These are phyloP conservation scores for Heliopora coerulea DNA, from an alignment of 92 coral and sea anemone species.

Conservation along the genomic window DNA sequence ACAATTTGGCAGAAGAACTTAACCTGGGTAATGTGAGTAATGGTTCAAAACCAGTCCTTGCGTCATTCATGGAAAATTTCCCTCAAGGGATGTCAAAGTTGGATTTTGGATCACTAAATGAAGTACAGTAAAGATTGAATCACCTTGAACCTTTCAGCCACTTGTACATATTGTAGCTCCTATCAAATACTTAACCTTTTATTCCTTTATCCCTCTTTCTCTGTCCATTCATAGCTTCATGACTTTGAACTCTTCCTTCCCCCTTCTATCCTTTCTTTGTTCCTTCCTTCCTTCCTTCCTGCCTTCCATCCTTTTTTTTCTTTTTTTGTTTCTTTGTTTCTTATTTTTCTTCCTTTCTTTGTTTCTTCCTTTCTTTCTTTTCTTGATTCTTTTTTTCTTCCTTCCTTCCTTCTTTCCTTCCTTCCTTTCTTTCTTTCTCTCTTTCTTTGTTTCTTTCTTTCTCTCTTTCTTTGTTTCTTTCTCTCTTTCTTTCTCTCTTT, in stretches of 20 bases:
- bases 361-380: too few relatives aligned
- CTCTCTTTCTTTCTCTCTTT: too few relatives aligned
- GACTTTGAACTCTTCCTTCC: neutral
- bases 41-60: constrained; percentile 67
- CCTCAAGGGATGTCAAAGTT: constrained; percentile 39
- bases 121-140: constrained; percentile 28
- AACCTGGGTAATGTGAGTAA: constrained; percentile 58
- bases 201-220: neutral
- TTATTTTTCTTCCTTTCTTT: too few relatives aligned
- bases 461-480: too few relatives aligned
- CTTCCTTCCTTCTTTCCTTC: too few relatives aligned
- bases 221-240: neutral
- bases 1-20: constrained; percentile 70
- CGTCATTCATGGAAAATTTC: constrained; percentile 47
- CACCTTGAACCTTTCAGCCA: neutral
- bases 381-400: too few relatives aligned
- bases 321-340: too few relatives aligned
- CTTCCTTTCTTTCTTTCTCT: too few relatives aligned
- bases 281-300: neutral
- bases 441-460: too few relatives aligned
- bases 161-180: too few relatives aligned
- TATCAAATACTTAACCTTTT: neutral
- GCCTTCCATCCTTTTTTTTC: too few relatives aligned
- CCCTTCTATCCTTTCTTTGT: neutral
- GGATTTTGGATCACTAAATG: constrained; percentile 28